These are phyloP conservation scores for Tarsius wallacei DNA, from an alignment of 2,797 vertebrate genomes.

Conservation along the genomic window DNA sequence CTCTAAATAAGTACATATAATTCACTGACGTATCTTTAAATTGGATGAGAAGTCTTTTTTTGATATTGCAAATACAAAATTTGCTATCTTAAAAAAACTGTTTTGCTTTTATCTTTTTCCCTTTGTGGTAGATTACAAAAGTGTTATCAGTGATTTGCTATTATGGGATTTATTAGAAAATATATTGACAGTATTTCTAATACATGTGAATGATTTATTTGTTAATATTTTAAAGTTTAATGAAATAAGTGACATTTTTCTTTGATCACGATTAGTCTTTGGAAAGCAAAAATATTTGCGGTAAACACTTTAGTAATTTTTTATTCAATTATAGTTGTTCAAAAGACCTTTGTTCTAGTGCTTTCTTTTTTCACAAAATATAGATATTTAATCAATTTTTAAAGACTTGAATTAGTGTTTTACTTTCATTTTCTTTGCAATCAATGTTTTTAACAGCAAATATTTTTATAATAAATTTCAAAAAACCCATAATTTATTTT, in stretches of 20 bases:
- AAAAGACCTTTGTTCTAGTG: not conserved
- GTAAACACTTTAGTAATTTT: not conserved
- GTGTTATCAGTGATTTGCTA: not conserved
- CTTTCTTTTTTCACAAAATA: not conserved
- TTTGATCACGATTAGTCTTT: not conserved
- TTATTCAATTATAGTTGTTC: not conserved
- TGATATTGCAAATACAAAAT: conserved; percentile 21
- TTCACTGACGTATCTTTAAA: not conserved
- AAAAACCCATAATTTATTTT: not conserved
- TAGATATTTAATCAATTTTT: not conserved
- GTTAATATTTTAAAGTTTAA: not conserved
- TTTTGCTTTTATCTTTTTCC: not conserved
- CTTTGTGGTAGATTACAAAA: not conserved
- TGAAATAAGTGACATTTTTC: not conserved
- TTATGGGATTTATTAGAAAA: conserved; percentile 33
- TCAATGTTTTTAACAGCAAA: not conserved
- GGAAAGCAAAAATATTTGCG: not conserved
- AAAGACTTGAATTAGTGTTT: not conserved
- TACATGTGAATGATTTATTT: not conserved
- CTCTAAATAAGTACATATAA: not conserved
- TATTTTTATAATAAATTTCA: not conserved
- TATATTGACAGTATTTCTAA: not conserved
- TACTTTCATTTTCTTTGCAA: not conserved
- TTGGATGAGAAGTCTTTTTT: not conserved
- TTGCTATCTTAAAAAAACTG: not conserved